Evolutionary conservation across 1,140 invertebrate species (phyloP), one percentile per base, ranked within the genome.

Genomic region (Atta cephalotes): DNA sequence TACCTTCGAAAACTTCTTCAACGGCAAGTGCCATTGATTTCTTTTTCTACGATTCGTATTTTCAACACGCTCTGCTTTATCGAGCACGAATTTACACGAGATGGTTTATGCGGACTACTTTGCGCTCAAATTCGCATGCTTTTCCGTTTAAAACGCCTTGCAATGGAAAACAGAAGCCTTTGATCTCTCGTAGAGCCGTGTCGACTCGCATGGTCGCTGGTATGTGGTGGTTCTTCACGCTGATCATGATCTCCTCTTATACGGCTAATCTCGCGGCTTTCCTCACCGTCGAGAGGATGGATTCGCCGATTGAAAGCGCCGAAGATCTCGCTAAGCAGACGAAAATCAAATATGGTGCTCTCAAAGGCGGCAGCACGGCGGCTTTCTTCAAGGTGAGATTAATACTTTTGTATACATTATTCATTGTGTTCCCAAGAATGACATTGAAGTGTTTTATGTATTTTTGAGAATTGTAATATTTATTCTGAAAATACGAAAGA

Each of bases 201-300:
- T 98, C 97, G 3, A 99, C 98, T 0, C 96, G 98, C 85, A 98
- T 99, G 97, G 98, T 99, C 5, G 98, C 98, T 12, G 97, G 97
- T 2, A 98, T 98, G 96, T 99, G 98, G 98, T 99, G 98, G 98
- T 99, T 99, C 95, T 99, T 99, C 95, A 99, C 98, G 0, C 96
- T 99, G 21, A 99, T 99, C 91, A 99, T 99, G 97, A 99, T 99
- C 92, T 99, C 98, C 18, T 99, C 98, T 1, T 99, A 99, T 95
- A 99, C 99, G 35, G 99, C 99, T 51, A 99, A 99, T 95, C 96
- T 99, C 91, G 99, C 99, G 28, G 99, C 99, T 39, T 99, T 99
- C 95, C 95, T 99, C 6, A 99, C 99, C 0, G 98, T 99, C 3
- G 98, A 99, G 94, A 96, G 98, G 89, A 98, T 99, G 97, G 98